Percentiles rank a stretch among this genome's conserved stretches.
Conservation (phyloP, 2,888 invertebrate genomes). For the Tachina fera region DNA sequence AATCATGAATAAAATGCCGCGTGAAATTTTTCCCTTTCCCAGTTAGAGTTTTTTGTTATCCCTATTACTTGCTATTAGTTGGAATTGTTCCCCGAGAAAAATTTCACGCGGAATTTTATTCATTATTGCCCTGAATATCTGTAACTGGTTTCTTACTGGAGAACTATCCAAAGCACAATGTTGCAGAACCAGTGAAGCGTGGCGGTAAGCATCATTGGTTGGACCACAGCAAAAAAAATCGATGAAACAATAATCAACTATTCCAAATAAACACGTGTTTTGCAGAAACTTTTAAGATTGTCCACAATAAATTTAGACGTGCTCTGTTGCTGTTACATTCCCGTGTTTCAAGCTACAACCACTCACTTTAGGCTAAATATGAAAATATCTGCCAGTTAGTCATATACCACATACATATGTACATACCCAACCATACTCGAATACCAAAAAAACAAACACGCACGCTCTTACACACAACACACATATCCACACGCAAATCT, state of each 20-base stretch:
- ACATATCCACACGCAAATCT: conserved; percentile 6
- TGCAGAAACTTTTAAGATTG: conserved; percentile 13
- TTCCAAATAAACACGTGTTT: background rate
- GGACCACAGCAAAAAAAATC: too few species aligned
- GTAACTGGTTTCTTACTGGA: too few species aligned
- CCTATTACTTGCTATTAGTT: too few species aligned
- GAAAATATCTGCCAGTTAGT: conserved; percentile 54
- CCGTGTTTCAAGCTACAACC: conserved; percentile 67
- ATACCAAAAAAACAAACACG: conserved; percentile 34
- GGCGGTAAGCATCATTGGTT: too few species aligned
- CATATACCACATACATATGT: conserved; percentile 24
- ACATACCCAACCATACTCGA: conserved; percentile 2
- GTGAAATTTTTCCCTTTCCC: too few species aligned
- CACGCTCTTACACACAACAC: conserved; percentile 19
- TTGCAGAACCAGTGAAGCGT: too few species aligned
- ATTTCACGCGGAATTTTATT: too few species aligned
- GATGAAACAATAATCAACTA: background rate
- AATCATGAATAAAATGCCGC: too few species aligned
- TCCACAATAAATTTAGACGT: conserved; percentile 52
- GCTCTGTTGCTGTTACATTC: conserved; percentile 58
- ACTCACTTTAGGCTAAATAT: conserved; percentile 55
- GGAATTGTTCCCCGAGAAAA: too few species aligned
- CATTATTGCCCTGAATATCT: too few species aligned
- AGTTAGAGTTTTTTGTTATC: too few species aligned
- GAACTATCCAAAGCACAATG: too few species aligned